phyloP scores from a whole-genome alignment of 2,888 invertebrate genomes.

The Mystacides longicornis region DNA sequence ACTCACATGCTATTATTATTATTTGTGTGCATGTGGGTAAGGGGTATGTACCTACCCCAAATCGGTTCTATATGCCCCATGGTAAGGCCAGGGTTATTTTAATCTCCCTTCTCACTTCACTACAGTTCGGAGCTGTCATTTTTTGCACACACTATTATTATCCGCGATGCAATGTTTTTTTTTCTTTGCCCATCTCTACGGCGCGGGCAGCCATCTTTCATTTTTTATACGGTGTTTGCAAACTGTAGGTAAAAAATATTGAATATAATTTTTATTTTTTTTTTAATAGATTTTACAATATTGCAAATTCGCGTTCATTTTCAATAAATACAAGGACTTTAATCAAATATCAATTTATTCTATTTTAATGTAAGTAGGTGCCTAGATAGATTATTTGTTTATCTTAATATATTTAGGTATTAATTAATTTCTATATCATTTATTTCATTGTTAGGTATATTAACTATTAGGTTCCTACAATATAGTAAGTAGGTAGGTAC shows the following conservation, averaged over 20 bases:
- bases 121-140: conserved; percentile 11
- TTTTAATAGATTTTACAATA: neutral
- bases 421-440: no score
- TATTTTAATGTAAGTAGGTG: neutral
- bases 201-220: conserved; percentile 12
- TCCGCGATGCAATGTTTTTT: conserved; percentile 5
- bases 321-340: neutral
- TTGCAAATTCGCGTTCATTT: neutral
- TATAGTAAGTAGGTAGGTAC: no score
- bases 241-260: no score
- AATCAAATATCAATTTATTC: neutral
- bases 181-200: conserved; percentile 4
- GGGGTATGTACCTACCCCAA: neutral
- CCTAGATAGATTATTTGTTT: neutral
- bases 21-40: neutral
- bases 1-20: neutral
- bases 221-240: neutral
- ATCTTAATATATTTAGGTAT: neutral
- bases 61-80: no score
- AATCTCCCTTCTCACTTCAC: conserved; percentile 8
- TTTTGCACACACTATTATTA: conserved; percentile 19
- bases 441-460: no score
- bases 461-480: no score
- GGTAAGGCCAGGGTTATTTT: neutral
- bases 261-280: neutral